Evolutionary conservation across 1,140 invertebrate species (phyloP), one percentile per base, ranked within the genome.

Genomic region (Tetramorium simillimum): DNA sequence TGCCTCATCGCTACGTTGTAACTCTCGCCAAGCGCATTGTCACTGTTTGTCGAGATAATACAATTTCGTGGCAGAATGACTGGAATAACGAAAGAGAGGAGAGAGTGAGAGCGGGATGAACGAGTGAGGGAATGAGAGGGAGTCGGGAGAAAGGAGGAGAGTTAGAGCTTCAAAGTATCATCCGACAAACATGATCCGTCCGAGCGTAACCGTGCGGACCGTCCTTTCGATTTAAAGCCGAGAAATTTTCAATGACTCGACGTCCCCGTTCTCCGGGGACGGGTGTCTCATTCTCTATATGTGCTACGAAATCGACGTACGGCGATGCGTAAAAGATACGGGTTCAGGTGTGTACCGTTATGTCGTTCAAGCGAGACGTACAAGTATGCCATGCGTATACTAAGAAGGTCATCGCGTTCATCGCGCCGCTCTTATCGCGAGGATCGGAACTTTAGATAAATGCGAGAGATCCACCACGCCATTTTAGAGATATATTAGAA

Each of bases 31-130:
- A 46, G 51, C 81, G 81, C 51, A 62, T 85, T 69, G 82, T 78
- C 70, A 78, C 73, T 69, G 82, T 76, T 78, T 85, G 82, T 63
- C 82, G 69, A 75, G 80, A 73, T 84, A 84, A 84, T 84, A 84
- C 69, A 84, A 84, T 84, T 84, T 84, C 43, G 69, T 60, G 40
- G 53, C 51, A 28, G 53, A 84, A 43, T 72, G 67, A 73, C 67
- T 73, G 51, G 78, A 82, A 72, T 82, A 72, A 72, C 67, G 56
- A 24, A 60, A 14, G 21, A 43, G 9, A 56, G 53, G 18, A 21
- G 51, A 60, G 6, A 69, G 14, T 21, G 65, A 24, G 40, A 46
- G 65, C 12, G 6, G 1, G 53, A 21, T 7, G 21, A 33, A 33
- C 28, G 3, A 0, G 18, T 5, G 3, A 24, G 21, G 4, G 16